These are phyloP conservation scores for Drosophila kokeensis DNA, from an alignment of 2,888 invertebrate genomes.

Conservation along the genomic window DNA sequence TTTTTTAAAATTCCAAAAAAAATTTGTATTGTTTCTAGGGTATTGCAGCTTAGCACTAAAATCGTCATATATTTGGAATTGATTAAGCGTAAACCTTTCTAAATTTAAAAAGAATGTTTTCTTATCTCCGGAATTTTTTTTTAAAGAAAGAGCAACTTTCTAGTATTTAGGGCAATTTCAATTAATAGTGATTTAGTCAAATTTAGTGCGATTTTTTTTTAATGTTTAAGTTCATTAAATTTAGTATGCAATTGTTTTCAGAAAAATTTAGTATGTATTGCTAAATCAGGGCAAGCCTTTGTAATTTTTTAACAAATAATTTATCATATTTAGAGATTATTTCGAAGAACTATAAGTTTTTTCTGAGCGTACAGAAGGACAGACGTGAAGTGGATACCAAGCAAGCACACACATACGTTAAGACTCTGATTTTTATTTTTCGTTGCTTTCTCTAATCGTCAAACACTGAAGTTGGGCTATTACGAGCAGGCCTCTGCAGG, in stretches of 20 bases:
- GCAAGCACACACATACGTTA: conserved; percentile 24
- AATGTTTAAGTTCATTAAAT: too few species aligned
- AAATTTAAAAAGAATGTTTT: too few species aligned
- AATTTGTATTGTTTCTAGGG: too few species aligned
- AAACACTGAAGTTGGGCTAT: conserved; percentile 86
- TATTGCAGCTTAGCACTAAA: too few species aligned
- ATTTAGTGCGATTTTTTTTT: too few species aligned
- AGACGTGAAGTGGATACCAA: conserved; percentile 7
- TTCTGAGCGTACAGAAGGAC: neutral
- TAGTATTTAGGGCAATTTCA: too few species aligned
- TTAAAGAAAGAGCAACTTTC: too few species aligned
- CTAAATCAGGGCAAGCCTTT: neutral
- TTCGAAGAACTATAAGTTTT: neutral
- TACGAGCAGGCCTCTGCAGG: neutral
- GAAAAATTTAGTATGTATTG: neutral
- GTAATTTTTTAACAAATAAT: neutral
- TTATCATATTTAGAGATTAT: neutral
- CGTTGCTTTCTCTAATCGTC: conserved; percentile 4
- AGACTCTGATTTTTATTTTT: conserved; percentile 15
- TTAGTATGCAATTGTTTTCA: too few species aligned
- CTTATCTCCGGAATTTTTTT: too few species aligned
- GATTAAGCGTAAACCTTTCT: too few species aligned
- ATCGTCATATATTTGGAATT: too few species aligned
- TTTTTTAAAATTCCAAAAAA: neutral
- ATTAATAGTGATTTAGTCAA: too few species aligned